Percentiles rank a stretch among this genome's conserved stretches.
These are phyloP conservation scores for Osmerus mordax DNA, from an alignment of 2,113 vertebrate species.

Conservation along the genomic window DNA sequence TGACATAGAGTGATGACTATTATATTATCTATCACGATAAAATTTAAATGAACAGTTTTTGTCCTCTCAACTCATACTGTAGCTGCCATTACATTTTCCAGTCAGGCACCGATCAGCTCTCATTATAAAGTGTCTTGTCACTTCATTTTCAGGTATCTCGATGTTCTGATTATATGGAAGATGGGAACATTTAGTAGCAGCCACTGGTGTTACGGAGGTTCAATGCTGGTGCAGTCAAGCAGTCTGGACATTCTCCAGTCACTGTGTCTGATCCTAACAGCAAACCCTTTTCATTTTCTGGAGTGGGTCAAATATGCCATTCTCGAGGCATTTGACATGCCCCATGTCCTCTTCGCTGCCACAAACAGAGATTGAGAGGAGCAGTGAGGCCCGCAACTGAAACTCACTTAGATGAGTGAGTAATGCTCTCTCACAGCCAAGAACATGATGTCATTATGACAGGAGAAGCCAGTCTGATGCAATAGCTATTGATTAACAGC, in stretches of 20 bases:
- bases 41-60: slow-evolving; percentile 51
- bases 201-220: slow-evolving; percentile 11
- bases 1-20: slow-evolving; percentile 29
- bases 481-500: slow-evolving; percentile 57
- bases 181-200: background rate
- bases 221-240: slow-evolving; percentile 34
- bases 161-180: slow-evolving; percentile 19
- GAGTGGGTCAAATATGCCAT: slow-evolving; percentile 49
- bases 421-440: slow-evolving; percentile 43
- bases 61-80: slow-evolving; percentile 16
- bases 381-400: slow-evolving; percentile 31
- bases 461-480: slow-evolving; percentile 39
- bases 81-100: slow-evolving; percentile 53
- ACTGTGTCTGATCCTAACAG: slow-evolving; percentile 51
- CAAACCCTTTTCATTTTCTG: slow-evolving; percentile 44
- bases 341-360: slow-evolving; percentile 37
- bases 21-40: slow-evolving; percentile 39
- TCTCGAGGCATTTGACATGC: slow-evolving; percentile 49
- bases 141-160: slow-evolving; percentile 12
- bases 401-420: slow-evolving; percentile 24
- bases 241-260: slow-evolving; percentile 46
- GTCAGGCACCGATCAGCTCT: slow-evolving; percentile 43
- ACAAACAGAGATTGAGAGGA: slow-evolving; percentile 34
- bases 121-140: slow-evolving; percentile 44
- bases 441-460: slow-evolving; percentile 46